Conservation (phyloP, 2,113 vertebrate genomes). For the Amazona vittata region DNA sequence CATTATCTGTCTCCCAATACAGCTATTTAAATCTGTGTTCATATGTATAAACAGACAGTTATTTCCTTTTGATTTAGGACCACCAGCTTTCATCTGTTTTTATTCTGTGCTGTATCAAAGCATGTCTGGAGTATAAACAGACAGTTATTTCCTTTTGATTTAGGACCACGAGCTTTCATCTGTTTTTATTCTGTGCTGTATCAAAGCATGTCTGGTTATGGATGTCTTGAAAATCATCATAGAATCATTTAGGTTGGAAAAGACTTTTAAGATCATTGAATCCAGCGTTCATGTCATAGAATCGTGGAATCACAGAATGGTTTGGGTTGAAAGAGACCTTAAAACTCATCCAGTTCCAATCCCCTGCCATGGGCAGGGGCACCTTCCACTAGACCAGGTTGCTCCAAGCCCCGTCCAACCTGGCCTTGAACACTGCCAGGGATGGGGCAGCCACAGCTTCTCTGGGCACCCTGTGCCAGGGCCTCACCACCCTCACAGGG, state of each 20-base stretch:
- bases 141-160: neutral
- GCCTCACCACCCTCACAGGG: too few relatives aligned
- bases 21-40: neutral
- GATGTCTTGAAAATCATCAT: neutral
- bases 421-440: too few relatives aligned
- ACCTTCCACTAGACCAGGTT: neutral
- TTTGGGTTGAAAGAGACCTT: neutral
- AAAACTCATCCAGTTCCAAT: neutral
- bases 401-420: neutral
- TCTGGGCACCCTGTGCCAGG: too few relatives aligned
- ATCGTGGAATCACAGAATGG: neutral
- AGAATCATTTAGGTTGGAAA: neutral
- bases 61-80: neutral
- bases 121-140: too few relatives aligned
- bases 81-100: neutral
- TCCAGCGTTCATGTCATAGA: neutral
- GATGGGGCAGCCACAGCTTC: too few relatives aligned
- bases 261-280: neutral
- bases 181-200: neutral
- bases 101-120: too few relatives aligned
- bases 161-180: neutral
- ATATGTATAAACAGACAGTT: neutral
- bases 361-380: neutral
- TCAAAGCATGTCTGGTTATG: neutral
- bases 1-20: neutral